Percentiles rank a stretch among this genome's conserved stretches.
These are phyloP conservation scores for Aphodius sticticus DNA, from an alignment of 2,888 invertebrate genomes.

Conservation along the genomic window DNA sequence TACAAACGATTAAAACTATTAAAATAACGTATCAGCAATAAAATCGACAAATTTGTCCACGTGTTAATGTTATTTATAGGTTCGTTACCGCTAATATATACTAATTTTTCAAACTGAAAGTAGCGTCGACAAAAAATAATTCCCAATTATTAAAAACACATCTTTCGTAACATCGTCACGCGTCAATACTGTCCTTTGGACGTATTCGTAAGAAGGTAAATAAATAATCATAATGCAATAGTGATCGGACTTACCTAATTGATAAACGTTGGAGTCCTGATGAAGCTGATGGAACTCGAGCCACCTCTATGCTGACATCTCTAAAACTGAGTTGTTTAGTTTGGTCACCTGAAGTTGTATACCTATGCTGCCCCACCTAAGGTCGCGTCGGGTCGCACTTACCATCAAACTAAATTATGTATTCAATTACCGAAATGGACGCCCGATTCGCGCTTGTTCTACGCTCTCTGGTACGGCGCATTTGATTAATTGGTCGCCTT, in stretches of 20 bases:
- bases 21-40: neutral
- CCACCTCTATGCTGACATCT: neutral
- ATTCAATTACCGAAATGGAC: neutral
- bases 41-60: neutral
- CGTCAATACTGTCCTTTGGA: neutral
- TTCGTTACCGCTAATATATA: neutral
- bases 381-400: neutral
- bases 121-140: neutral
- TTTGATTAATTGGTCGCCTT: neutral
- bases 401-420: neutral
- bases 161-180: neutral
- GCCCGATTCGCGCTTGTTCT: neutral
- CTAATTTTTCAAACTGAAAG: neutral
- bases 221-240: neutral
- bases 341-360: neutral
- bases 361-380: neutral
- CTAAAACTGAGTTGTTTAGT: slow-evolving; percentile 4
- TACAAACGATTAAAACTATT: neutral
- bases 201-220: too few species aligned
- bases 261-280: neutral
- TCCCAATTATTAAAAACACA: too few species aligned
- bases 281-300: neutral
- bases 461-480: neutral
- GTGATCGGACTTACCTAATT: neutral
- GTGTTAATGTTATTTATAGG: neutral